Evolutionary conservation across 2,113 vertebrate genomes (phyloP).

Genomic region (Falco punctatus): DNA sequence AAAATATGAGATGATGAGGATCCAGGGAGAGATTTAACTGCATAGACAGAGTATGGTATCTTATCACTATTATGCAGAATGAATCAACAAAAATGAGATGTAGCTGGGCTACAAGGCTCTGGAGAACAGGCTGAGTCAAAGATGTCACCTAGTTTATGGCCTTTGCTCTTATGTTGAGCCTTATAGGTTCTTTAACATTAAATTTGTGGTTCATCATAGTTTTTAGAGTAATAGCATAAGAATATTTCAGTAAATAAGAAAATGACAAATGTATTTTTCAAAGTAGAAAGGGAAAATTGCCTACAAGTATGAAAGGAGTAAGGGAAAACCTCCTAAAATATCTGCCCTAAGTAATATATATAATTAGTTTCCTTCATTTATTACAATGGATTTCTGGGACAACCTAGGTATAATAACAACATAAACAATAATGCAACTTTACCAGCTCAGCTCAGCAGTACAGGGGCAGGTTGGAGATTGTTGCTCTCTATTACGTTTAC

Average conservation of each 20-base stretch:
- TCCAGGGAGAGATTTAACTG: slow-evolving; percentile 28
- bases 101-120: not conserved
- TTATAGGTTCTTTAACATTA: not conserved
- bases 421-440: not conserved
- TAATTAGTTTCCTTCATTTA: not conserved
- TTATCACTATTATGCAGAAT: slow-evolving; percentile 34
- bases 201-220: not conserved
- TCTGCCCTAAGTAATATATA: not conserved
- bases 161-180: not conserved
- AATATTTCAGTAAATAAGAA: not conserved
- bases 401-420: not conserved
- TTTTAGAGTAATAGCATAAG: not conserved
- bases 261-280: not conserved
- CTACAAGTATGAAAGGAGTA: not conserved
- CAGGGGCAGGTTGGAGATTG: not conserved
- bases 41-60: slow-evolving; percentile 6
- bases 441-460: not conserved
- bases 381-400: not conserved
- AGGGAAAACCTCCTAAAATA: not conserved
- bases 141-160: not conserved
- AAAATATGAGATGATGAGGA: slow-evolving; percentile 33
- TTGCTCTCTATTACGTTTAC: not conserved
- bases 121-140: not conserved
- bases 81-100: slow-evolving; percentile 41
- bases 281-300: not conserved